Evolutionary conservation across 2,113 vertebrate genomes (phyloP).

Genomic region (Tachuris rubrigastra): DNA sequence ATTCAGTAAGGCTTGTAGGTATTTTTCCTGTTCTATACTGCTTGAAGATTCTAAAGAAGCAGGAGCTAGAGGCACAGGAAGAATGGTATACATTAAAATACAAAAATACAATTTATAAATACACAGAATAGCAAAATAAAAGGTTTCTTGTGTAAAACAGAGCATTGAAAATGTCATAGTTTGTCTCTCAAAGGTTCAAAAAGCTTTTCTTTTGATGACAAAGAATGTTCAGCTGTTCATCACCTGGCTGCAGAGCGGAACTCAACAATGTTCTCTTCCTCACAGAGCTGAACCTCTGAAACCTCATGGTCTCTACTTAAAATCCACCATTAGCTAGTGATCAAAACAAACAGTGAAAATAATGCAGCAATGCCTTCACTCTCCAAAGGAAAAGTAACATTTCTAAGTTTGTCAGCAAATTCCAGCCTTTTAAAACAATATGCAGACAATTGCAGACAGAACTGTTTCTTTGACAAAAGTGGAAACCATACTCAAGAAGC

Average conservation of each 20-base stretch:
- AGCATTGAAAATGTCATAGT: neutral
- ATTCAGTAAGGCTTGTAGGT: constrained; percentile 91
- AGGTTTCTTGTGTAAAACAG: neutral
- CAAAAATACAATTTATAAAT: neutral
- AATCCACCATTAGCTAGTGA: neutral
- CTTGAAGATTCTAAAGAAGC: constrained; percentile 90
- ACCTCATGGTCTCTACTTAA: neutral
- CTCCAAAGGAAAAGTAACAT: neutral
- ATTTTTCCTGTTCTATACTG: constrained; percentile 98
- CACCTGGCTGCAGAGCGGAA: neutral
- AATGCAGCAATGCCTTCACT: neutral
- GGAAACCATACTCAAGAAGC: neutral
- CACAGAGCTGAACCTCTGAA: neutral
- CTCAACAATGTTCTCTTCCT: neutral
- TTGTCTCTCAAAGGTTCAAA: neutral
- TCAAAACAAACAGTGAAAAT: neutral
- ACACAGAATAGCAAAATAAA: neutral
- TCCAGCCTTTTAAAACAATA: neutral
- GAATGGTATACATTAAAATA: neutral
- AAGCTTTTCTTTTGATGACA: neutral
- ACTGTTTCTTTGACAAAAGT: neutral
- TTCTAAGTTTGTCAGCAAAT: neutral
- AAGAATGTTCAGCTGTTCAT: neutral
- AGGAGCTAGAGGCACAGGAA: constrained; percentile 72
- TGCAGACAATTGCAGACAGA: neutral